Conservation (phyloP, 2,888 invertebrate species). For the Microplitis manilae region DNA sequence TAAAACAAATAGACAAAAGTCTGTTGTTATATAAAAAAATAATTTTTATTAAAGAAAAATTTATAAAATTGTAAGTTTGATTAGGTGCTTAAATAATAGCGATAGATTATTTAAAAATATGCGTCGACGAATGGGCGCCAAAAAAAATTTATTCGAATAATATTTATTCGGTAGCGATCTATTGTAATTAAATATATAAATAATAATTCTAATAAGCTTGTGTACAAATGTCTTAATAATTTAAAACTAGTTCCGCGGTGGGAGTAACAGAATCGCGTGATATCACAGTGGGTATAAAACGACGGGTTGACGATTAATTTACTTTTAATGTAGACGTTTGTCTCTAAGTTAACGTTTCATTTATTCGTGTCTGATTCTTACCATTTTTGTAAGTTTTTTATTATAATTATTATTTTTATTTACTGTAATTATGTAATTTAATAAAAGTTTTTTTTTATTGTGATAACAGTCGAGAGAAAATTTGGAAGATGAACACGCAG, state of each 20-base stretch:
- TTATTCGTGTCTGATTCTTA: not conserved
- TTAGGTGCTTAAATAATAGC: not conserved
- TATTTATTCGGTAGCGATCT: too few species aligned
- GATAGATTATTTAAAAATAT: not conserved
- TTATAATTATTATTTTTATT: not conserved
- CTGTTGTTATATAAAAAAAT: not conserved
- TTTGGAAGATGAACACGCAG: conserved; percentile 55
- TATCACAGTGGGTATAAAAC: not conserved
- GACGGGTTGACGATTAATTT: not conserved
- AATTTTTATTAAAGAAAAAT: not conserved
- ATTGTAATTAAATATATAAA: too few species aligned
- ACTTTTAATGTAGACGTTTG: not conserved
- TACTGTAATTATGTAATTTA: not conserved
- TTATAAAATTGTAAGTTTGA: not conserved
- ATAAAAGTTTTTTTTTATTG: too few species aligned
- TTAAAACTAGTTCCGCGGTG: not conserved
- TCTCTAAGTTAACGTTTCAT: too few species aligned
- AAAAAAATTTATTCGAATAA: not conserved
- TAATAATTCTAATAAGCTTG: too few species aligned
- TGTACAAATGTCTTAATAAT: too few species aligned
- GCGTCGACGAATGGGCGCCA: not conserved
- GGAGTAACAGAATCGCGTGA: not conserved
- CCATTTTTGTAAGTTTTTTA: not conserved
- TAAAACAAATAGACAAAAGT: not conserved
- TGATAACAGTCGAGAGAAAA: conserved; percentile 51